These are phyloP conservation scores for Dreissena polymorpha DNA, from an alignment of 1,140 invertebrate genomes.

Conservation along the genomic window DNA sequence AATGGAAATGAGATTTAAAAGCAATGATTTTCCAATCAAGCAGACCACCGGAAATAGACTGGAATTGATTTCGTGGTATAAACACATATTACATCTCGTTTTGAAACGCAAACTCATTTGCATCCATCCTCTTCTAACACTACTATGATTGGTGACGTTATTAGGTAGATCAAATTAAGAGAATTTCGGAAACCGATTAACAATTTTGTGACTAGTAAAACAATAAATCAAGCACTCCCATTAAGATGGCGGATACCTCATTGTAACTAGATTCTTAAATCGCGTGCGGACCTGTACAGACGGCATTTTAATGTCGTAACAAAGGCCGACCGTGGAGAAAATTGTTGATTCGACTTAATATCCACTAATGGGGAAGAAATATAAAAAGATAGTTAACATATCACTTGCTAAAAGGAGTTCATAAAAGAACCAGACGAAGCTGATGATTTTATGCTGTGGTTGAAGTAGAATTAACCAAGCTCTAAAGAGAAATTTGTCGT, in stretches of 20 bases:
- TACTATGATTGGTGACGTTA: conserved; percentile 37
- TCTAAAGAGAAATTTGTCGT: no score
- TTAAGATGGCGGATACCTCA: conserved; percentile 40
- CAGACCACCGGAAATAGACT: conserved; percentile 47
- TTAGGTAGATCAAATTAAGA: conserved; percentile 53
- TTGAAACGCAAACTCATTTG: conserved; percentile 52
- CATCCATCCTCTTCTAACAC: conserved; percentile 45
- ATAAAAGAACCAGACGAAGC: not conserved
- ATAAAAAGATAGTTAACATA: conserved; percentile 11
- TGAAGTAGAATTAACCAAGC: no score
- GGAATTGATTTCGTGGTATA: conserved; percentile 42
- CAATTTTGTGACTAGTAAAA: conserved; percentile 39
- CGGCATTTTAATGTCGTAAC: not conserved
- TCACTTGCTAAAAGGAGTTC: not conserved
- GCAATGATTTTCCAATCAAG: conserved; percentile 52
- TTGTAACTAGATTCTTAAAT: conserved; percentile 44
- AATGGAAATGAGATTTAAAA: conserved; percentile 56
- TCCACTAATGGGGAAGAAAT: conserved; percentile 6
- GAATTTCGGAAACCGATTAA: conserved; percentile 41
- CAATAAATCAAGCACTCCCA: conserved; percentile 48
- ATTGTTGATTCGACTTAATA: conserved; percentile 9
- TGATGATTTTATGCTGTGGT: no score
- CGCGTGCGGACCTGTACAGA: conserved; percentile 27
- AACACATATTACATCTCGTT: conserved; percentile 50
- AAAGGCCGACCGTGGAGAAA: not conserved